A percentile compares a stretch with the other conserved stretches of the same genome.
These are phyloP conservation scores for Cancer borealis DNA, from an alignment of 2,888 invertebrate species.

Conservation along the genomic window DNA sequence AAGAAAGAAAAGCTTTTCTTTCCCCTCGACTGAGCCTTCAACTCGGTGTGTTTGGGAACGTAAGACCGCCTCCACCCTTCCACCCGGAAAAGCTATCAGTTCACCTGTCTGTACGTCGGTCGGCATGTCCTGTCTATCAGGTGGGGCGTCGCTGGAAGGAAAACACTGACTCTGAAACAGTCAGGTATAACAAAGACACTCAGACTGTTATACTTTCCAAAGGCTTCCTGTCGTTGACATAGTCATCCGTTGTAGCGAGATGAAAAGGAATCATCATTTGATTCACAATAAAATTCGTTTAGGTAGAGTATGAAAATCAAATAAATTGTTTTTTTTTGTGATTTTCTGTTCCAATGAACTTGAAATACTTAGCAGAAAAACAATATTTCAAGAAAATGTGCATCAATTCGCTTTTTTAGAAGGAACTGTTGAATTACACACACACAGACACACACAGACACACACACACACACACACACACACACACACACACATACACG, in stretches of 20 bases:
- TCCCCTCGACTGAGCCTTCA: slow-evolving; percentile 24
- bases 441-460: no score
- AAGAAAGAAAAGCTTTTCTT: background rate
- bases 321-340: background rate
- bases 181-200: background rate
- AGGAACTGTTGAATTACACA: background rate
- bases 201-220: background rate
- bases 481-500: no score
- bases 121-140: background rate
- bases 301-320: background rate
- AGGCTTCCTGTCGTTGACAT: background rate
- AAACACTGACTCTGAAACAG: background rate
- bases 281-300: background rate
- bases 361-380: background rate
- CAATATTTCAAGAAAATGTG: background rate
- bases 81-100: background rate
- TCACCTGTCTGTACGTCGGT: background rate
- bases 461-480: no score
- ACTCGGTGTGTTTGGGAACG: background rate
- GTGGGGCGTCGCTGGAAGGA: background rate
- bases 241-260: background rate
- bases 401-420: background rate
- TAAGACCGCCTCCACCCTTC: background rate
- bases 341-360: background rate
- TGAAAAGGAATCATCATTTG: background rate